phyloP scores from a whole-genome alignment of 1,140 invertebrate species.

The Portunus trituberculatus region DNA sequence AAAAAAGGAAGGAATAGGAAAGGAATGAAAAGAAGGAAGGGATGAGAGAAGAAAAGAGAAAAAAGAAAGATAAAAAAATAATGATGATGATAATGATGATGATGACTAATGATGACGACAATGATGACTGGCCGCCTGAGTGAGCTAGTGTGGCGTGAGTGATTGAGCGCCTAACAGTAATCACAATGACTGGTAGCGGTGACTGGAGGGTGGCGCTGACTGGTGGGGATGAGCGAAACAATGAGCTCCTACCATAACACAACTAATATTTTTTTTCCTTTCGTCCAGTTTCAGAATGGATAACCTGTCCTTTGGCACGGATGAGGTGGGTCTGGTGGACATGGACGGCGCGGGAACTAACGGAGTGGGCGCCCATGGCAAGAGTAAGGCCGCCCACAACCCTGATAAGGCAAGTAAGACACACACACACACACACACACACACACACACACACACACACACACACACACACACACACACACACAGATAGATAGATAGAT shows the following conservation, averaged over 20 bases:
- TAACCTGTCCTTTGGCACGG: background rate
- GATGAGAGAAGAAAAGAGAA: background rate
- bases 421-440: background rate
- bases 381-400: constrained; percentile 31
- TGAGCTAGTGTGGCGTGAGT: too few relatives aligned
- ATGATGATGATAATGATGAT: background rate
- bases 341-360: background rate
- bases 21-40: too few relatives aligned
- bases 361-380: background rate
- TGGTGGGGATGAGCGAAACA: background rate
- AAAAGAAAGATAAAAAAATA: background rate
- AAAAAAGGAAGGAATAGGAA: too few relatives aligned
- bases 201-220: background rate
- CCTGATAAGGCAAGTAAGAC: background rate
- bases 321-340: background rate
- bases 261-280: background rate
- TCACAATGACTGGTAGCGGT: background rate
- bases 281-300: background rate
- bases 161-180: too few relatives aligned
- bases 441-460: too few relatives aligned
- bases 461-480: too few relatives aligned
- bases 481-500: too few relatives aligned
- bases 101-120: too few relatives aligned
- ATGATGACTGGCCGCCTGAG: too few relatives aligned
- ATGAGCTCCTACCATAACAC: background rate